Conservation (phyloP, 2,113 vertebrate species). For the Triplophysa dalaica region DNA sequence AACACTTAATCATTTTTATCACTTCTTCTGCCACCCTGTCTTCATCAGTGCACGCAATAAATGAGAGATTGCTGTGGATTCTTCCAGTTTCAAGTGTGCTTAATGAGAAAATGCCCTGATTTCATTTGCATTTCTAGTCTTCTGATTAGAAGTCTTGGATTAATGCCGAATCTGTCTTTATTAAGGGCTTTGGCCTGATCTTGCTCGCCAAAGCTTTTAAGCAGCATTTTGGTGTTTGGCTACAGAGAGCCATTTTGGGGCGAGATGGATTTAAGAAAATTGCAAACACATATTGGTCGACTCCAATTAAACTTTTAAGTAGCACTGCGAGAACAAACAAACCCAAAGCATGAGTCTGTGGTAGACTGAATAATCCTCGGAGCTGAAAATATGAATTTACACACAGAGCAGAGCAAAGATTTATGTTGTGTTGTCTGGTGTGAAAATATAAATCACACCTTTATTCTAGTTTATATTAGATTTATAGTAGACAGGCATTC, state of each 20-base stretch:
- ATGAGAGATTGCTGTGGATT: constrained; percentile 20
- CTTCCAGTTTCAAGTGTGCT: constrained; percentile 5
- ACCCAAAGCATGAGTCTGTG: neutral
- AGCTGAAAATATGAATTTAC: neutral
- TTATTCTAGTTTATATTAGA: neutral
- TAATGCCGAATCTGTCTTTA: constrained; percentile 4
- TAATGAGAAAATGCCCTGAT: constrained; percentile 38
- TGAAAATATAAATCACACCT: neutral
- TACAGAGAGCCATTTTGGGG: constrained; percentile 6
- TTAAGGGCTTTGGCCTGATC: constrained; percentile 8
- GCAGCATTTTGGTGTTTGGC: constrained; percentile 4
- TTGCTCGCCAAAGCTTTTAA: constrained; percentile 35
- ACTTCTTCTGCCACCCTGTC: neutral
- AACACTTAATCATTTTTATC: neutral
- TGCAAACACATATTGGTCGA: constrained; percentile 5
- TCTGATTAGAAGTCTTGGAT: constrained; percentile 29
- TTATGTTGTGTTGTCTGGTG: neutral
- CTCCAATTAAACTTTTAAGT: constrained; percentile 6
- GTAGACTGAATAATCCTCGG: neutral
- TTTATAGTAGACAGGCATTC: neutral
- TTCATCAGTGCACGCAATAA: constrained; percentile 11
- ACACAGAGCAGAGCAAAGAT: neutral
- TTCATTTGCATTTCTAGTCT: constrained; percentile 38
- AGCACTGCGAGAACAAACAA: constrained; percentile 10
- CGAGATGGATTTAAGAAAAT: constrained; percentile 13